These are phyloP conservation scores for Pachycephala philippinensis DNA, from an alignment of 2,113 vertebrate species.

Conservation along the genomic window DNA sequence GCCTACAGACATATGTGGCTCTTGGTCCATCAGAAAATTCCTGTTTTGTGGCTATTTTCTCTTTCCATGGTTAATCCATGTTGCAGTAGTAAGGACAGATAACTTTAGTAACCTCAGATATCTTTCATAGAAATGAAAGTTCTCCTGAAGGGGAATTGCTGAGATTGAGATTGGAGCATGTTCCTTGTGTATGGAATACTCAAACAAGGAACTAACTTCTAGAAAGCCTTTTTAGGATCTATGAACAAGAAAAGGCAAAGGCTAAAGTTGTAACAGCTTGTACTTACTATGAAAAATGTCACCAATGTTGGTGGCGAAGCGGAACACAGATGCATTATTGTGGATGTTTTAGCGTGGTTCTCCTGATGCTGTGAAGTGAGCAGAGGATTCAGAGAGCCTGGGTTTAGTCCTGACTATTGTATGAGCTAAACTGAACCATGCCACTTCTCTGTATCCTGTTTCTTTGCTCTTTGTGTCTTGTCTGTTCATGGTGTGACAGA, in stretches of 20 bases:
- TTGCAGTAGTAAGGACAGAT: neutral
- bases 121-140: neutral
- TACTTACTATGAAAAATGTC: neutral
- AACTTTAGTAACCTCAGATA: neutral
- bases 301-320: fast-evolving
- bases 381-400: neutral
- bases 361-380: neutral
- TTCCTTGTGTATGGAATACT: neutral
- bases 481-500: neutral
- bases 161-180: neutral
- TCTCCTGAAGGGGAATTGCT: neutral
- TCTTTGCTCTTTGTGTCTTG: neutral
- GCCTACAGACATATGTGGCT: neutral
- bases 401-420: neutral
- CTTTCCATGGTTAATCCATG: neutral
- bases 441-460: neutral
- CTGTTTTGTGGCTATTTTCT: neutral
- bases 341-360: neutral
- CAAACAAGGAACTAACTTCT: neutral
- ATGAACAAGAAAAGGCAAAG: neutral
- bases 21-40: neutral
- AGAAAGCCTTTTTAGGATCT: neutral
- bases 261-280: neutral
- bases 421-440: neutral
- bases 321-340: neutral